These are phyloP conservation scores for Pterobdella sp. DNA, from an alignment of 2,888 invertebrate genomes.

Conservation along the genomic window DNA sequence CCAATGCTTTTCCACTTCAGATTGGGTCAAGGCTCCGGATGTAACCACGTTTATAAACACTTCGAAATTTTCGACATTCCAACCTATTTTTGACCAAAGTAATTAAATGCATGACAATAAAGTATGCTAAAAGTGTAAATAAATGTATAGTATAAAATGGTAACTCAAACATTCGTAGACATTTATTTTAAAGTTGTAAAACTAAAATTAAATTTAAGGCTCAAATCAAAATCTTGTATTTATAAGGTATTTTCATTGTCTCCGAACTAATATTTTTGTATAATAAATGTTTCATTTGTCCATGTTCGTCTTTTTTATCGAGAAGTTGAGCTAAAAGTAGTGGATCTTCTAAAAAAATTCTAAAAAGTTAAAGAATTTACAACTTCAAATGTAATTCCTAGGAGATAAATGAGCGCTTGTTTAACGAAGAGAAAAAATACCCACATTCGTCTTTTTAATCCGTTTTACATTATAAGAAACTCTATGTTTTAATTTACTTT, in stretches of 20 bases:
- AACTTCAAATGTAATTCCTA: too few species aligned
- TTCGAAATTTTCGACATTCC: conserved; percentile 10
- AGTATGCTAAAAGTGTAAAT: conserved; percentile 5
- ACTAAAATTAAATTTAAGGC: too few species aligned
- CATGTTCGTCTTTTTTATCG: too few species aligned
- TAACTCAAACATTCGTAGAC: neutral
- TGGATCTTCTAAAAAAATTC: too few species aligned
- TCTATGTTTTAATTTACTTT: neutral
- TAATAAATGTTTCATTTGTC: too few species aligned
- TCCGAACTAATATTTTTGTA: too few species aligned
- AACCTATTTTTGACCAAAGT: neutral
- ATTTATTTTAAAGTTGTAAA: conserved; percentile 11
- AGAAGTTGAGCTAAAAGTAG: too few species aligned
- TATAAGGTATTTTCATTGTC: too few species aligned
- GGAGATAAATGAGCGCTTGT: too few species aligned
- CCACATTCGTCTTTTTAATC: neutral
- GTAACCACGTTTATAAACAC: neutral
- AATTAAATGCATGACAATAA: neutral
- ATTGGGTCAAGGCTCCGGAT: conserved; percentile 3
- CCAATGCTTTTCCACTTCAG: neutral
- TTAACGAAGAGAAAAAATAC: too few species aligned
- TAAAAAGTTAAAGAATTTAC: too few species aligned
- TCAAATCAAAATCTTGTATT: too few species aligned
- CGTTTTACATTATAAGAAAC: neutral
- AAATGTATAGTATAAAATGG: neutral